A percentile compares a stretch with the other conserved stretches of the same genome.
Conservation (phyloP, 2,888 invertebrate species). For the Ornithoptera alexandrae region DNA sequence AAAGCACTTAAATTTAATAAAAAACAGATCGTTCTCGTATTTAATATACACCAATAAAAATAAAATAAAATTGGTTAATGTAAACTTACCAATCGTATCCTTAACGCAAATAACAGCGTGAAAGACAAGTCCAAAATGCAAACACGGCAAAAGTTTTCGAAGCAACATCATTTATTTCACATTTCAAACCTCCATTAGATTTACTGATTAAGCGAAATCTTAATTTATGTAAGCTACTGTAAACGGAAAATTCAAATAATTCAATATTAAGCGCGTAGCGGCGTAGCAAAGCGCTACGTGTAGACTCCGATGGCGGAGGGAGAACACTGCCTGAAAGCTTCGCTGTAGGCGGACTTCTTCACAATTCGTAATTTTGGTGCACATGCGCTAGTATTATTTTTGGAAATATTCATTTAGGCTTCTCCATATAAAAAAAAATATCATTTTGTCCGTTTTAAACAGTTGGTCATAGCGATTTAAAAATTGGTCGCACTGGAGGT, state of each 20-base stretch:
- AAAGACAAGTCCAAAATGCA: constrained; percentile 78
- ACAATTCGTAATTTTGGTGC: constrained; percentile 52
- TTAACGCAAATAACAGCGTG: constrained; percentile 78
- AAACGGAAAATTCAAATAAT: constrained; percentile 8
- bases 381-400: constrained; percentile 56
- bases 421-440: background rate
- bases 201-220: constrained; percentile 40
- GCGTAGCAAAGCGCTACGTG: constrained; percentile 35
- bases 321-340: constrained; percentile 52
- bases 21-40: background rate
- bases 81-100: constrained; percentile 70
- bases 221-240: constrained; percentile 9
- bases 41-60: background rate
- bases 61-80: background rate
- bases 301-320: constrained; percentile 49
- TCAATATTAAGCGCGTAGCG: constrained; percentile 25
- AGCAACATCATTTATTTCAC: constrained; percentile 76
- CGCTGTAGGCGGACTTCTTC: constrained; percentile 38
- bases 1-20: background rate
- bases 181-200: constrained; percentile 55
- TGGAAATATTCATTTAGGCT: background rate
- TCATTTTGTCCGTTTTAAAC: no score
- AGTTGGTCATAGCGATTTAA: no score
- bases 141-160: constrained; percentile 74
- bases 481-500: no score